Evolutionary conservation across 2,113 vertebrate genomes (phyloP).

Genomic region (Rhineura floridana): DNA sequence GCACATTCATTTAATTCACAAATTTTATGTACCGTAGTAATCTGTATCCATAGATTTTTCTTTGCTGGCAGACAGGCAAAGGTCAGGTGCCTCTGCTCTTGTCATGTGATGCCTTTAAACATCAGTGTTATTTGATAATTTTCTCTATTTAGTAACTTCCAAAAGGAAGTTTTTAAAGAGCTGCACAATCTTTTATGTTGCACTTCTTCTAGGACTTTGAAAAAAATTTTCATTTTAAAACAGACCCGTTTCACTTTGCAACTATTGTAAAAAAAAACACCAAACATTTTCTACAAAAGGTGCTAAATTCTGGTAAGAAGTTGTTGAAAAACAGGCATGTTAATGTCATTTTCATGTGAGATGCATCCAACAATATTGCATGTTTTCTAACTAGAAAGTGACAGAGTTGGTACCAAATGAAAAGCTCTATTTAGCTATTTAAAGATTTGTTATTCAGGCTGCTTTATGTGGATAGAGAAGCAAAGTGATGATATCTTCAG

Average conservation of each 20-base stretch:
- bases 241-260: conserved; percentile 42
- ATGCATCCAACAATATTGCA: conserved; percentile 38
- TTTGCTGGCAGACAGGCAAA: not conserved
- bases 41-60: not conserved
- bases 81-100: not conserved
- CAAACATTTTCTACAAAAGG: conserved; percentile 54
- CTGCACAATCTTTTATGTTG: not conserved
- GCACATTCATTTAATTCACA: not conserved
- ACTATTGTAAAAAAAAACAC: conserved; percentile 26
- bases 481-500: rapidly evolving
- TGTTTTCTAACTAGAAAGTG: conserved; percentile 39
- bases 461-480: not conserved
- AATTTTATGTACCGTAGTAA: not conserved
- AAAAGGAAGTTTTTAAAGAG: not conserved
- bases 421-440: conserved; percentile 44
- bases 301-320: conserved; percentile 52
- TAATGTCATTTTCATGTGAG: conserved; percentile 54
- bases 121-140: not conserved
- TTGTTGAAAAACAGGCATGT: conserved; percentile 47
- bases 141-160: not conserved
- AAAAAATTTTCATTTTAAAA: not conserved
- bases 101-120: not conserved
- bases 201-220: not conserved
- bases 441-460: conserved; percentile 29
- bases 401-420: conserved; percentile 34